phyloP scores from a whole-genome alignment of 2,113 vertebrate species.

The Cheilinus undulatus region DNA sequence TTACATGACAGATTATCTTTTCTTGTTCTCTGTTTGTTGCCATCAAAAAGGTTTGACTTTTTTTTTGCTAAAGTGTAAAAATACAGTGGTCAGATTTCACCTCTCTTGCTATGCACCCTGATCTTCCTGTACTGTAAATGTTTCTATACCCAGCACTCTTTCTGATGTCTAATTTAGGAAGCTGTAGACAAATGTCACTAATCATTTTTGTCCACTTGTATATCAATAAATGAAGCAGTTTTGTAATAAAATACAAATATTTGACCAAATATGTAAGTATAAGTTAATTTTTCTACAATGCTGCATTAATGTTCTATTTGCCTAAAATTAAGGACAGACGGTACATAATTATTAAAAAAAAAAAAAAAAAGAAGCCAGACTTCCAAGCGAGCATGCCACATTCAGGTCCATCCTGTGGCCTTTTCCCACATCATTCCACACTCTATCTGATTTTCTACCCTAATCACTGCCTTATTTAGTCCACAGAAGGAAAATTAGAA shows the following conservation, averaged over 20 bases:
- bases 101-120: slow-evolving; percentile 78
- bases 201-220: slow-evolving; percentile 73
- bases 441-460: too few relatives aligned
- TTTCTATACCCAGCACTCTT: slow-evolving; percentile 74
- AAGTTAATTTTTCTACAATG: too few relatives aligned
- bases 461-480: too few relatives aligned
- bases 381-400: too few relatives aligned
- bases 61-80: slow-evolving; percentile 60
- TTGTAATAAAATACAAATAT: slow-evolving; percentile 64
- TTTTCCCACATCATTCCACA: too few relatives aligned
- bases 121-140: slow-evolving; percentile 75
- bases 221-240: slow-evolving; percentile 67
- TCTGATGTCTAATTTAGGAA: slow-evolving; percentile 66
- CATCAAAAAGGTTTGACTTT: slow-evolving; percentile 26
- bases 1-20: slow-evolving; percentile 46
- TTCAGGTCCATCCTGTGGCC: too few relatives aligned
- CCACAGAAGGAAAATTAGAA: too few relatives aligned
- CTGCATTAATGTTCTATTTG: too few relatives aligned
- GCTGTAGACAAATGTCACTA: slow-evolving; percentile 76
- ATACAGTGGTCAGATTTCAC: slow-evolving; percentile 47
- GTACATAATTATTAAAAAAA: too few relatives aligned
- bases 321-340: too few relatives aligned
- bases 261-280: slow-evolving; percentile 10
- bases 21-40: slow-evolving; percentile 30
- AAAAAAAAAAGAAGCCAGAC: too few relatives aligned